A percentile compares a stretch with the other conserved stretches of the same genome.
phyloP scores from a whole-genome alignment of 2,888 invertebrate species.

The Colostygia pectinataria region DNA sequence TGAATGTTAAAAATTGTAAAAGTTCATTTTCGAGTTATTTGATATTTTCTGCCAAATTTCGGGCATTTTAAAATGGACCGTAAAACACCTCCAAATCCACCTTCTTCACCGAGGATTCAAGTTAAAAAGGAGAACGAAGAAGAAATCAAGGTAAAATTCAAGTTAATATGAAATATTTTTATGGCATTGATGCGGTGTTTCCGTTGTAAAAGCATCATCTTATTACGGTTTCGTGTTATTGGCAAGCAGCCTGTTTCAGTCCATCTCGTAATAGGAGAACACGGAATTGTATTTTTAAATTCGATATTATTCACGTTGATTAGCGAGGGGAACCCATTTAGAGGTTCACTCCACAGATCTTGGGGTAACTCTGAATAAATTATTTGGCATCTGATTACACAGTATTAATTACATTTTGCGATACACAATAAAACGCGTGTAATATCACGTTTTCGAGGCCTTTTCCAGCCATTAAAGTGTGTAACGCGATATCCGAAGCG shows the following conservation, averaged over 20 bases:
- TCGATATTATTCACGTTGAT: slow-evolving; percentile 64
- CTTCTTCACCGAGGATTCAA: slow-evolving; percentile 66
- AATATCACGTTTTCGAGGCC: slow-evolving; percentile 83
- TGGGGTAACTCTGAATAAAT: slow-evolving; percentile 73
- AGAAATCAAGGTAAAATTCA: slow-evolving; percentile 87
- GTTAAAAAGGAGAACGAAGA: slow-evolving; percentile 89
- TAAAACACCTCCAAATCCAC: slow-evolving; percentile 68
- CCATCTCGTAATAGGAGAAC: slow-evolving; percentile 70
- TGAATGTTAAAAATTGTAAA: slow-evolving; percentile 53
- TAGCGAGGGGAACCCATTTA: slow-evolving; percentile 56
- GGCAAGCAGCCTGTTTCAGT: slow-evolving; percentile 72
- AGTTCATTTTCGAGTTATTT: slow-evolving; percentile 32
- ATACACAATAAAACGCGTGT: slow-evolving; percentile 81
- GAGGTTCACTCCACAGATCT: slow-evolving; percentile 47
- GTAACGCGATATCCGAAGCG: slow-evolving; percentile 81
- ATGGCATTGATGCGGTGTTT: slow-evolving; percentile 60
- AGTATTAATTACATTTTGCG: slow-evolving; percentile 81
- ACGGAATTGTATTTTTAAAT: slow-evolving; percentile 79
- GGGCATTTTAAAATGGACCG: slow-evolving; percentile 68
- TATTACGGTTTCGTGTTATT: slow-evolving; percentile 67
- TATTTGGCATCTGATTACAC: slow-evolving; percentile 75
- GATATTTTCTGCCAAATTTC: slow-evolving; percentile 6
- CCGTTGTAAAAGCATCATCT: slow-evolving; percentile 67
- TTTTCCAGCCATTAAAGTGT: slow-evolving; percentile 83
- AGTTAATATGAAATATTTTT: slow-evolving; percentile 44